Base-by-base conservation (phyloP, 2,797 vertebrate species). In the Lagocephalus sceleratus region DNA sequence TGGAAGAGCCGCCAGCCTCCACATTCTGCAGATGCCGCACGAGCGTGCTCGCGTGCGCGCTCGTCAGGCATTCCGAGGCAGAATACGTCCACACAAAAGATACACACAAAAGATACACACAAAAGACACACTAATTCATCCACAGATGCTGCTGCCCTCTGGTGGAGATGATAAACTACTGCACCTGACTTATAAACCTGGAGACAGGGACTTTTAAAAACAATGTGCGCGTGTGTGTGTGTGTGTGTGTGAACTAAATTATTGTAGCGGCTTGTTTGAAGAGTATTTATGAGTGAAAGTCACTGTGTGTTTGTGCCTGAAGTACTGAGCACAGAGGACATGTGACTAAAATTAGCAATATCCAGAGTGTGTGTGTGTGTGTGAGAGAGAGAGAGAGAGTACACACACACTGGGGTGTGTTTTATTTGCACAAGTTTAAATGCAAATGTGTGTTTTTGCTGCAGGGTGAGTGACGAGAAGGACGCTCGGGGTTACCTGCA, bases 391-490 rank as follows among this genome's bases (percentile, higher is more conserved):
- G n/a, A n/a, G n/a, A n/a, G n/a, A n/a, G n/a, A 46, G 23, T 25
- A 45, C 5, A 35, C 15, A 23, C 15, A 51, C 21, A 46, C n/a
- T 32, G 17, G 20, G 39, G 21, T 50, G 8, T 2, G 17, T 54
- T 41, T 25, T 38, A 2, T 39, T 22, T 32, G 14, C 12, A 5
- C 25, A 40, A 11, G 7, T 20, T 8, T 3, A 49, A 19, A 47
- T 14, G 41, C 12, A n/a, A 21, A 32, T 17, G 6, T 48, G 26
- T 53, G 38, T 46, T 45, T 68, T 19, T 64, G 17, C 21, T 51
- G 46, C 78, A 99, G 97, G 97, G 97, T 99, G 77, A 99, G 96
- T 7, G 97, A 99, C 83, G 97, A 99, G 82, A 99, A 99, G 75
- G 97, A 99, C 64, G 97, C 97, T 14, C 90, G 97, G 39, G 96